A percentile compares a stretch with the other conserved stretches of the same genome.
Evolutionary conservation across 2,113 vertebrate genomes (phyloP).

Genomic region (Passer montanus): DNA sequence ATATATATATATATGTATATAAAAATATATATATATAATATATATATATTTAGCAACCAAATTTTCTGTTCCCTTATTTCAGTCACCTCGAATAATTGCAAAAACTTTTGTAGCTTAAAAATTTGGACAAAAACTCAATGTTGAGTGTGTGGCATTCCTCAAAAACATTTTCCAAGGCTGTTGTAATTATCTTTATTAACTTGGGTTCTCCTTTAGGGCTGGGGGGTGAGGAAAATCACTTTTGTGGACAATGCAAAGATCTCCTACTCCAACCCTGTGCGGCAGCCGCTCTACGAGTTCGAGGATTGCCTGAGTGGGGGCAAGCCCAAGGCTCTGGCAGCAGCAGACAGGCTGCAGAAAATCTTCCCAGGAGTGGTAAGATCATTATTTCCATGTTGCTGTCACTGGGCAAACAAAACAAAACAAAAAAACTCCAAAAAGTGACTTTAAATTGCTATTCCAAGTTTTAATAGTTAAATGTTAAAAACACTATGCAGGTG

Average conservation of each 20-base stretch:
- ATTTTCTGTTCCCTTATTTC: neutral
- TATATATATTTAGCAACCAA: neutral
- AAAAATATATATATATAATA: too few species aligned
- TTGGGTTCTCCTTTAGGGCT: slow-evolving; percentile 77
- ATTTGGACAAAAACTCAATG: neutral
- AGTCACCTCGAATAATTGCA: neutral
- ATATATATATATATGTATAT: too few species aligned
- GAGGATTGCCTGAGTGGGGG: slow-evolving; percentile 93
- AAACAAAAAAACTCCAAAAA: neutral
- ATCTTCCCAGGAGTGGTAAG: slow-evolving; percentile 98
- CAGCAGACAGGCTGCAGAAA: slow-evolving; percentile 88
- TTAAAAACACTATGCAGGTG: rapidly evolving
- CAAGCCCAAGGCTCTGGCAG: slow-evolving; percentile 89
- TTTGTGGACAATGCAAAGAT: slow-evolving; percentile 98
- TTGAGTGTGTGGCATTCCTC: neutral
- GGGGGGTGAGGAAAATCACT: slow-evolving; percentile 95
- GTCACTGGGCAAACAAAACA: too few species aligned
- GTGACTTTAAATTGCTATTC: neutral
- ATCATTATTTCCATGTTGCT: neutral
- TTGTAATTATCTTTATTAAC: neutral
- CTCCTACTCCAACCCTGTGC: slow-evolving; percentile 96
- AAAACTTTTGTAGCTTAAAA: neutral
- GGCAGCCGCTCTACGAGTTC: slow-evolving; percentile 95
- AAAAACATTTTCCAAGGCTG: neutral
- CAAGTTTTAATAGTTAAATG: neutral